Evolutionary conservation across 2,888 invertebrate species (phyloP), one percentile per base, ranked within the genome.

Genomic region (Notodonta dromedarius): DNA sequence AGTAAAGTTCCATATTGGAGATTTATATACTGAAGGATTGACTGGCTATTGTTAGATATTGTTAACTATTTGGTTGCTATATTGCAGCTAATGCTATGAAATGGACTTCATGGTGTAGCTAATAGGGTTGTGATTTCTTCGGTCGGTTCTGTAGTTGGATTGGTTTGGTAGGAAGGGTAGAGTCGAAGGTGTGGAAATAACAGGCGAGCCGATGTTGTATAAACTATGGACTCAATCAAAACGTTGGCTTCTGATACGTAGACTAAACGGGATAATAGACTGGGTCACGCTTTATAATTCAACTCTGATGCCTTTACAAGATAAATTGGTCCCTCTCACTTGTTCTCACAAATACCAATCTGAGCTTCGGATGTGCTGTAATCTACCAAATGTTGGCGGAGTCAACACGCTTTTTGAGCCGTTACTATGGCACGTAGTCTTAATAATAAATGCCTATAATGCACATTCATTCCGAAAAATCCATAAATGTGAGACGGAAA

Each of bases 171-270:
- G 42, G 13, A n/a, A 6, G 42, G 6, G 6, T 56, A 11, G 59
- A 79, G 69, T 76, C 62, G 72, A 77, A 77, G 77, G 79, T 77
- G 77, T 79, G 72, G 79, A 77, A 77, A 74, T 77, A 79, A 77
- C 79, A 77, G 71, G 74, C 74, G 69, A 77, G 75, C 69, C 74
- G 71, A 74, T 74, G 71, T 74, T 76, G 74, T 74, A 74, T 76
- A 76, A 74, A 76, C 67, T 71, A 66, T 76, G 66, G 71, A 76
- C 76, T 74, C 76, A 74, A 76, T 74, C 74, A 74, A 74, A 74
- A 74, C 70, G 76, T 68, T 76, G 60, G 76, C 74, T 74, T 71
- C 76, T 74, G 65, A 60, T 7, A 13, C 48, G 48, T 13, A 71
- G 77, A 67, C n/a, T 2, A 7, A 7, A 14, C 14, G 4, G 5